Base-by-base conservation (phyloP, 2,888 invertebrate species). In the Drosophila limbata region DNA sequence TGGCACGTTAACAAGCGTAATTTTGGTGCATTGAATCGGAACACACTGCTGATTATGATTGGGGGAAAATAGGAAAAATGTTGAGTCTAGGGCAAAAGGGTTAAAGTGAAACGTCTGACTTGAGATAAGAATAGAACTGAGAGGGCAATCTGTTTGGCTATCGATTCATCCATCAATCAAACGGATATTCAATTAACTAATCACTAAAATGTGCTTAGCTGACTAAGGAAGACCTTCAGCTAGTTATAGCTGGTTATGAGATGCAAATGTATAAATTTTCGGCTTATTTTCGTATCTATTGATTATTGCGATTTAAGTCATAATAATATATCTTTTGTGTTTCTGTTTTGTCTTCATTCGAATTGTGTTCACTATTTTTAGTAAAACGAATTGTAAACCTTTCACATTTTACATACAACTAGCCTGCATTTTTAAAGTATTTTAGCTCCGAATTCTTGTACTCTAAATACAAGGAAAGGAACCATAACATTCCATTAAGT, bases 11-110 rank as follows among this genome's bases (percentile, higher is more conserved):
- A 71, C 57, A 71, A 84, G 69, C 74, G 59, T 66, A 68, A 70
- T 80, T 77, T 73, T 47, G 47, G 67, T 67, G 79, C 81, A 85
- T 66, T 85, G 78, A 80, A 72, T 52, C 67, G 79, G 69, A 79
- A 85, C 62, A 75, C 65, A 57, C 37, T 28, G n/a, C 57, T 73
- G 61, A 52, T 37, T 35, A 17, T 44, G 42, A 44, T 17, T 13
- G 15, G 17, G 28, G 0, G 21, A 47, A 25, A 19, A 15, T 3
- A 4, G 15, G 10, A 31, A 13, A 45, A 33, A 51, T 13, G 17
- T 57, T 31, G 5, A 35, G 4, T 15, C 10, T 2, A 35, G 35
- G n/a, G 25, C 19, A 55, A 19, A 55, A 19, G 39, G 45, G 37
- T 28, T 44, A 52, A 42, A 50, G 15, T 3, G 28, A 21, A 25